Conservation (phyloP, 35 echinoderm and acorn worm genomes). For the Ophiothrix spiculata region DNA sequence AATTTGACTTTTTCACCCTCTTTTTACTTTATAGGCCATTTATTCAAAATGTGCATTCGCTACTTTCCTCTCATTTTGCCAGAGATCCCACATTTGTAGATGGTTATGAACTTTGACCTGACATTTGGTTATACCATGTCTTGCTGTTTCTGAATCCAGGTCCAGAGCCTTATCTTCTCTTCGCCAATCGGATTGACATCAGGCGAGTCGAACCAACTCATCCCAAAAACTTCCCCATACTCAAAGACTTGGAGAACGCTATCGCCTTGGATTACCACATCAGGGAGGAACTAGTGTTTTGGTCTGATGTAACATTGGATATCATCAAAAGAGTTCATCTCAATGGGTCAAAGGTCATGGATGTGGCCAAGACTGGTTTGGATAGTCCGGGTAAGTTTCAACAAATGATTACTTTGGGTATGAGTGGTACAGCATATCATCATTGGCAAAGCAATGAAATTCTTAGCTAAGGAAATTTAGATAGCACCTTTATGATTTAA, state of each 20-base stretch:
- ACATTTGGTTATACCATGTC: no score
- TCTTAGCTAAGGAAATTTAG: no score
- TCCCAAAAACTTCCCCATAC: conserved; percentile 66
- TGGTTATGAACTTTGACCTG: no score
- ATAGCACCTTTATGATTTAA: no score
- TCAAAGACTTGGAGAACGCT: conserved; percentile 83
- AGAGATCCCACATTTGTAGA: no score
- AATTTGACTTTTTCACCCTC: no score
- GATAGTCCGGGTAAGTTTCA: conserved; percentile 91
- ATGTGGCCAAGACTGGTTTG: conserved; percentile 60
- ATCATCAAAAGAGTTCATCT: conserved; percentile 80
- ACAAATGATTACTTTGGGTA: no score
- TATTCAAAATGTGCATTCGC: no score
- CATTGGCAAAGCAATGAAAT: no score
- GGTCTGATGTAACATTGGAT: conserved; percentile 92
- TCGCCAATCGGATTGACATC: conserved; percentile 98
- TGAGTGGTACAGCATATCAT: no score
- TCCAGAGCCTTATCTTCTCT: conserved; percentile 89
- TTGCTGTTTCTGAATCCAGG: conserved; percentile 28
- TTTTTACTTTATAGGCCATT: no score
- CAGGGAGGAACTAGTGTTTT: conserved; percentile 78
- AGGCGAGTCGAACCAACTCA: conserved; percentile 73
- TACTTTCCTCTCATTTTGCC: no score
- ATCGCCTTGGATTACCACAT: conserved; percentile 93
- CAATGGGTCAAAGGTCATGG: conserved; percentile 69